These are phyloP conservation scores for Hormaphis cornu DNA, from an alignment of 1,140 invertebrate genomes.

Conservation along the genomic window DNA sequence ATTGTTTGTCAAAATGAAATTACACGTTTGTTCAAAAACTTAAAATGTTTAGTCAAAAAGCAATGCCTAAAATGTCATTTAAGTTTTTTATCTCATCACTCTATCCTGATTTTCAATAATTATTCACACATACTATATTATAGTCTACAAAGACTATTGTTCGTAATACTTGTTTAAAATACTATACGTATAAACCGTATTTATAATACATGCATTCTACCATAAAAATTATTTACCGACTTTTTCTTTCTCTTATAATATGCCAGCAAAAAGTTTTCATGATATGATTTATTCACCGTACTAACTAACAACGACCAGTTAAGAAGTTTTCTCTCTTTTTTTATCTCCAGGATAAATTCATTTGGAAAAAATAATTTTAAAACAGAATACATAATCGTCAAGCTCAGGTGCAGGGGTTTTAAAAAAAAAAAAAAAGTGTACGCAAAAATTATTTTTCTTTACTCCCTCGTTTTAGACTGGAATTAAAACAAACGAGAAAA, in stretches of 20 bases:
- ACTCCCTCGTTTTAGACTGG: not conserved
- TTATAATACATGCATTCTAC: not conserved
- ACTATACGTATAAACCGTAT: too few relatives aligned
- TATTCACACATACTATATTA: not conserved
- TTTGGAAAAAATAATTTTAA: not conserved
- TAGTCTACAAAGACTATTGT: too few relatives aligned
- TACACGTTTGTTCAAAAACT: too few relatives aligned
- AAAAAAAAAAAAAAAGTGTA: not conserved
- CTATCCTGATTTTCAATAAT: too few relatives aligned
- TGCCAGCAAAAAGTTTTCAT: not conserved
- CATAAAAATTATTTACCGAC: not conserved
- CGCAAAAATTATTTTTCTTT: not conserved
- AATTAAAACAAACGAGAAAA: not conserved
- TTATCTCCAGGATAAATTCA: not conserved
- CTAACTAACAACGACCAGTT: not conserved
- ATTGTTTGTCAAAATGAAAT: too few relatives aligned
- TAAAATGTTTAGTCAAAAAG: too few relatives aligned
- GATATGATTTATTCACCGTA: not conserved
- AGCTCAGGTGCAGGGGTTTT: not conserved
- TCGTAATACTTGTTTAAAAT: not conserved
- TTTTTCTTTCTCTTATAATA: not conserved
- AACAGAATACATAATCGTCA: not conserved
- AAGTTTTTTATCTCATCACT: too few relatives aligned
- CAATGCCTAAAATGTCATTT: too few relatives aligned
- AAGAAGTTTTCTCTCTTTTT: not conserved